Base-by-base conservation (phyloP, 2,797 vertebrate genomes). In the Notolepis coatsorum region DNA sequence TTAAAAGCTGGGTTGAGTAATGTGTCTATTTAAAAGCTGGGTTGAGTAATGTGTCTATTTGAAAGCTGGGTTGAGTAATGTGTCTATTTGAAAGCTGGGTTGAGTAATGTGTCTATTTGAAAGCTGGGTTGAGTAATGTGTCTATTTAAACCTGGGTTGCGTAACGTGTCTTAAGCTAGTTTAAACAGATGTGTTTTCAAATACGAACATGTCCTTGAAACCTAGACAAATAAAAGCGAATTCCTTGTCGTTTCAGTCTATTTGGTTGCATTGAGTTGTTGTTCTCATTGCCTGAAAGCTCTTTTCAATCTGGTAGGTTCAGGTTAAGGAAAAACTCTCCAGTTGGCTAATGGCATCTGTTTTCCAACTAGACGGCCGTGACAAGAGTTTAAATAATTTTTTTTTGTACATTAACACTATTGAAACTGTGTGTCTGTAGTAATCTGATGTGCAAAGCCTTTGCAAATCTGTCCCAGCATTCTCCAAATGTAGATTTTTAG, bases 301-400 rank as follows among this genome's bases (percentile, higher is more conserved):
- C 23, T 12, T 5, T 25, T 24, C 7, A 18, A 28, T n/a, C 39
- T 15, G 13, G 0, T 23, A 7, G 8, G 5, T 48, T 71, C 12
- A 51, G 20, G 1, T 46, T n/a, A 17, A 21, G 1, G 15, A 39
- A 63, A 65, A 2, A 20, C 8, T 3, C 2, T 3, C 8, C 4
- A 56, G 28, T 49, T 13, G 23, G 13, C 8, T 48, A 7, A 6
- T 47, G n/a, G 23, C 12, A 7, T 67, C 38, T 7, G 2, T 50
- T 66, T 68, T 77, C 41, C 12, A 43, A 8, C 59, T 15, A 25
- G 33, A 61, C 13, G 30, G 1, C 27, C 35, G 60, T 68, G 57
- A 56, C 31, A 30, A 27, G 43, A 47, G 69, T 57, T 65, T 62
- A 21, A 21, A 21, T 65, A 69, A 77, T 77, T 65, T 66, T 61